Evolutionary conservation across 2,888 invertebrate genomes (phyloP).

Genomic region (Sericinus montela): DNA sequence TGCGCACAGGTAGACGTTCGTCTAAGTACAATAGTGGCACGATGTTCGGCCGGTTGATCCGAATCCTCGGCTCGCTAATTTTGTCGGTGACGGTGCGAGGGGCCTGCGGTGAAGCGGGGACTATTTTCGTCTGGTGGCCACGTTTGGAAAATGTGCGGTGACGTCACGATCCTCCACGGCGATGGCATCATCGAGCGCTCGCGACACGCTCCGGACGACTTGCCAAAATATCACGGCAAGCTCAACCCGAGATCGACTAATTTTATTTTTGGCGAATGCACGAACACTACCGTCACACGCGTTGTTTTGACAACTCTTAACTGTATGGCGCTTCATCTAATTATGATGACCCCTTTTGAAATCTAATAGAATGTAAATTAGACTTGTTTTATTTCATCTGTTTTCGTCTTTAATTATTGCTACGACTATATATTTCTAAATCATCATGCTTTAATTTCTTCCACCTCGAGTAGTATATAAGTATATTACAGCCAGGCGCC

Average conservation of each 20-base stretch:
- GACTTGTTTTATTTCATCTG: too few relatives aligned
- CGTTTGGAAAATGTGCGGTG: slow-evolving; percentile 77
- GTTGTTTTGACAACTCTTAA: slow-evolving; percentile 26
- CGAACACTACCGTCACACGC: slow-evolving; percentile 35
- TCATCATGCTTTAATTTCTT: too few relatives aligned
- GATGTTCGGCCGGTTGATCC: slow-evolving; percentile 30
- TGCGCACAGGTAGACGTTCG: slow-evolving; percentile 6
- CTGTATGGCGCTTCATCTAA: too few relatives aligned
- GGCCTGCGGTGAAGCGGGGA: slow-evolving; percentile 66
- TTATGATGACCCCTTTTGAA: too few relatives aligned
- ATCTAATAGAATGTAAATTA: too few relatives aligned
- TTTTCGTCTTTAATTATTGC: too few relatives aligned
- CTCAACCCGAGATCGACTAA: slow-evolving; percentile 56
- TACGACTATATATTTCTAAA: too few relatives aligned
- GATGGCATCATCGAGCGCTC: slow-evolving; percentile 74
- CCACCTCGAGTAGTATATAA: too few relatives aligned
- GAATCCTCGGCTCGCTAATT: slow-evolving; percentile 59
- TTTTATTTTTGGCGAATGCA: slow-evolving; percentile 71
- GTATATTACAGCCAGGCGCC: too few relatives aligned
- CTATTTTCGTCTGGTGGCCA: slow-evolving; percentile 79
- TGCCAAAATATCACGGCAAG: slow-evolving; percentile 73
- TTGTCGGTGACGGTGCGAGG: slow-evolving; percentile 69
- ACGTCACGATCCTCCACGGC: slow-evolving; percentile 74
- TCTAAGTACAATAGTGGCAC: background rate
- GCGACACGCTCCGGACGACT: slow-evolving; percentile 69